These are phyloP conservation scores for Salminus brasiliensis DNA, from an alignment of 2,113 vertebrate species.

Conservation along the genomic window DNA sequence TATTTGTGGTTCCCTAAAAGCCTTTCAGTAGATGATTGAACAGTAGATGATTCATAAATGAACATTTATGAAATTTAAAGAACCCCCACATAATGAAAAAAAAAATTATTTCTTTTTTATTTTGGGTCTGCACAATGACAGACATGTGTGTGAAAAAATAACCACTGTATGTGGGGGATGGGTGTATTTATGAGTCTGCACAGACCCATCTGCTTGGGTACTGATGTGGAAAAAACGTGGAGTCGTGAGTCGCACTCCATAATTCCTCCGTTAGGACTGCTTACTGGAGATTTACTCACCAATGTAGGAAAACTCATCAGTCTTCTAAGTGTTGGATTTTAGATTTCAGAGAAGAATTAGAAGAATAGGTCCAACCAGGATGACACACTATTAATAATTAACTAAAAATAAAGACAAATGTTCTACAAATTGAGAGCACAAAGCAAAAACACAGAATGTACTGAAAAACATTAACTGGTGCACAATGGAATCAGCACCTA, in stretches of 20 bases:
- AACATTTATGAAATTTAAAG: too few species aligned
- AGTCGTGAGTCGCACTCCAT: background rate
- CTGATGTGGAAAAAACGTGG: background rate
- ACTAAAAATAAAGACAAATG: background rate
- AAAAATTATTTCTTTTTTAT: too few species aligned
- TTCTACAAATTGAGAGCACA: background rate
- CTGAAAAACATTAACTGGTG: background rate
- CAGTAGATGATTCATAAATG: too few species aligned
- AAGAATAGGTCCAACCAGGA: background rate
- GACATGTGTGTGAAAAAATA: background rate
- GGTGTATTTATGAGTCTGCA: background rate
- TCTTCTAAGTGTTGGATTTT: background rate
- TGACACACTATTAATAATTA: too few species aligned
- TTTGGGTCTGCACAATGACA: too few species aligned
- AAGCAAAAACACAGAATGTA: background rate
- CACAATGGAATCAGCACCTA: background rate
- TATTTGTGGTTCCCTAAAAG: too few species aligned
- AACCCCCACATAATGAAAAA: too few species aligned
- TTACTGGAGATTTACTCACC: background rate
- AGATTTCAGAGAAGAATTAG: background rate
- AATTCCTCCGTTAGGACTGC: background rate
- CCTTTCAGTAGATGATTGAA: too few species aligned
- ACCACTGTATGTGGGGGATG: background rate
- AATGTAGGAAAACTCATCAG: background rate
- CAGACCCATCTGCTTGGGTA: background rate